Evolutionary conservation across 2,113 vertebrate species (phyloP).

Genomic region (Syngnathus scovelli): DNA sequence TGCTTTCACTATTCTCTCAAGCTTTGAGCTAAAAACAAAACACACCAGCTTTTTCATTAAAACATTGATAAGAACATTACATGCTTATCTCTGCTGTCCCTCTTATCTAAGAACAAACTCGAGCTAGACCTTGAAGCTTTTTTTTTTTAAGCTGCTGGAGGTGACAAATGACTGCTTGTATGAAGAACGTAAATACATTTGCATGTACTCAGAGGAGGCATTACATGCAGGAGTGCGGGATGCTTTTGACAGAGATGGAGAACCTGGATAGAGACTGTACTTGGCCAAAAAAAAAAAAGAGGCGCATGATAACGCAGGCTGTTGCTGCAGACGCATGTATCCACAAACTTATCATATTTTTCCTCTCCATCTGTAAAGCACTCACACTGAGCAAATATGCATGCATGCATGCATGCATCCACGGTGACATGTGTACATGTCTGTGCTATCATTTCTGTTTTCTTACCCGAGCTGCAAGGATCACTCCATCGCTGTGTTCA

Average conservation of each 20-base stretch:
- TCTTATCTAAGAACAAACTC: neutral
- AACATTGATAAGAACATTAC: neutral
- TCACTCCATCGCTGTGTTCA: constrained; percentile 35
- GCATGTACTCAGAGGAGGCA: constrained; percentile 14
- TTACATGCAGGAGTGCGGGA: constrained; percentile 25
- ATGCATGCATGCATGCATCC: constrained; percentile 13
- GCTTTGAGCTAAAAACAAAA: neutral
- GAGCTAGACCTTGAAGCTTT: neutral
- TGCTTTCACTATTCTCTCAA: neutral
- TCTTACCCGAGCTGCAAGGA: constrained; percentile 52
- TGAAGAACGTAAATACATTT: neutral
- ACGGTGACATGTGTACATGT: constrained; percentile 23
- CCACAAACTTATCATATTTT: constrained; percentile 23
- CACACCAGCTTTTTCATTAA: neutral
- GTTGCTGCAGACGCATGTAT: constrained; percentile 20
- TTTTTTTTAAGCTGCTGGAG: neutral
- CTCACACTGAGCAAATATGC: neutral
- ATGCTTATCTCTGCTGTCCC: neutral
- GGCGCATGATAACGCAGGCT: constrained; percentile 21
- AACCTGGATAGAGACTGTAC: constrained; percentile 28
- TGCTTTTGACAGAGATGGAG: constrained; percentile 28
- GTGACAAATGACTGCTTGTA: neutral
- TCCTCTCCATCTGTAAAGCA: constrained; percentile 17
- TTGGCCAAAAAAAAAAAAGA: neutral
- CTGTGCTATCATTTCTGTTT: constrained; percentile 15